Evolutionary conservation across 2,797 vertebrate genomes (phyloP), one percentile per base, ranked within the genome.

Genomic region (Glossophaga mutica): DNA sequence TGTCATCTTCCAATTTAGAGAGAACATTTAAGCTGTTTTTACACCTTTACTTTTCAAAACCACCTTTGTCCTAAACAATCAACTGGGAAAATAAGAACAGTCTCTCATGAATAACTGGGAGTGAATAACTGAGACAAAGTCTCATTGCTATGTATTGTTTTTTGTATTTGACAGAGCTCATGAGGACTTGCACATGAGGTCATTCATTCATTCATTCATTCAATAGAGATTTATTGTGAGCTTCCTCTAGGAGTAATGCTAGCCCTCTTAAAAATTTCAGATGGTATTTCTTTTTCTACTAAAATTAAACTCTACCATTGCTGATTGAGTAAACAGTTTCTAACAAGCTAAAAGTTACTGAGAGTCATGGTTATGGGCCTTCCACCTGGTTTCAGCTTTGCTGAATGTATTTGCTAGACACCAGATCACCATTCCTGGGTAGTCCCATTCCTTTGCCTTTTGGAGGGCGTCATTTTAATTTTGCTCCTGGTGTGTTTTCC

Each of bases 391-490:
- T 65, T 59, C 15, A 46, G 34, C 26, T 71, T 1, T 67, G 37
- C 42, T 48, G 14, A 83, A 12, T 70, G 1, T 39, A 42, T 70
- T 82, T 88, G 29, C 3, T 46, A 5, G 32, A 5, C 19, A 39
- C 48, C 42, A 34, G 19, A 57, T 68, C 34, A 2, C 16, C 19
- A 81, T 94, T 52, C 14, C 5, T 29, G 34, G 34, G n/a, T 2
- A 70, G 37, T n/a, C 4, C 12, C 29, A 50, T 79, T 32, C 44
- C 7, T 78, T 95, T 86, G 26, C 12, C 59, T 91, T 86, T 50
- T 91, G 71, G 71, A 96, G 67, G 44, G 32, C 9, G 67, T 95
- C 67, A 50, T 82, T 59, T 92, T 50, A 24, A 81, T 89, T 97
- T 95, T 87, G 3, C 12, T 74, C 32, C 70, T 83, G 50, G 3